phyloP scores from a whole-genome alignment of 2,888 invertebrate species.

The Archips crataeganus region DNA sequence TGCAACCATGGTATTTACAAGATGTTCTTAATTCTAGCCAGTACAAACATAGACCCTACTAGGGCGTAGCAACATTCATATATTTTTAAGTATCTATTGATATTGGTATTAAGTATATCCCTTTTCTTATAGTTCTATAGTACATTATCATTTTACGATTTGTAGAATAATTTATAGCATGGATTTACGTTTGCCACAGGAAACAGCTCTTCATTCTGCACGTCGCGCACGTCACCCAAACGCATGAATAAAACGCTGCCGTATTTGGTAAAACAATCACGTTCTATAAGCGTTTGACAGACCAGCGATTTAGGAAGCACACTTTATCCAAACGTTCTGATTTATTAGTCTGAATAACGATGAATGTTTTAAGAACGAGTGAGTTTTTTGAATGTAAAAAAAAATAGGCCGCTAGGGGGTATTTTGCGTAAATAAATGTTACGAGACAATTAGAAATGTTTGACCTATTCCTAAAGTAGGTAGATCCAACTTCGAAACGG shows the following conservation, averaged over 20 bases:
- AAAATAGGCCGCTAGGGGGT: too few species aligned
- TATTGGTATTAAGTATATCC: too few species aligned
- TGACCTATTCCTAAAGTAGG: too few species aligned
- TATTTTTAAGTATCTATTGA: too few species aligned
- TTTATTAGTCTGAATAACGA: not conserved
- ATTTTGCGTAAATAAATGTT: too few species aligned
- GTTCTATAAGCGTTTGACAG: conserved; percentile 1
- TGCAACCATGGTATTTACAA: too few species aligned
- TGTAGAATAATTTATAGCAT: not conserved
- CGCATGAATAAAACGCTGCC: not conserved
- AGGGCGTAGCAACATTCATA: too few species aligned
- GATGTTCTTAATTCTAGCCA: too few species aligned
- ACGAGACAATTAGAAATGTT: too few species aligned
- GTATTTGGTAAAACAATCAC: conserved; percentile 5
- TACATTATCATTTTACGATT: not conserved
- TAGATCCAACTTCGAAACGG: too few species aligned
- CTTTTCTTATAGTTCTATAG: too few species aligned
- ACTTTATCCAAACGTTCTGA: not conserved
- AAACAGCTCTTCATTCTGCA: not conserved
- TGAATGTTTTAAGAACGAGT: not conserved
- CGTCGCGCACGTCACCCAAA: not conserved
- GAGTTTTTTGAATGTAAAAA: not conserved
- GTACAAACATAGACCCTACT: too few species aligned
- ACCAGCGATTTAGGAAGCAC: not conserved
- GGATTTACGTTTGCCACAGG: not conserved